Evolutionary conservation across 2,888 invertebrate genomes (phyloP), one percentile per base, ranked within the genome.

Genomic region (Papilio demoleus): DNA sequence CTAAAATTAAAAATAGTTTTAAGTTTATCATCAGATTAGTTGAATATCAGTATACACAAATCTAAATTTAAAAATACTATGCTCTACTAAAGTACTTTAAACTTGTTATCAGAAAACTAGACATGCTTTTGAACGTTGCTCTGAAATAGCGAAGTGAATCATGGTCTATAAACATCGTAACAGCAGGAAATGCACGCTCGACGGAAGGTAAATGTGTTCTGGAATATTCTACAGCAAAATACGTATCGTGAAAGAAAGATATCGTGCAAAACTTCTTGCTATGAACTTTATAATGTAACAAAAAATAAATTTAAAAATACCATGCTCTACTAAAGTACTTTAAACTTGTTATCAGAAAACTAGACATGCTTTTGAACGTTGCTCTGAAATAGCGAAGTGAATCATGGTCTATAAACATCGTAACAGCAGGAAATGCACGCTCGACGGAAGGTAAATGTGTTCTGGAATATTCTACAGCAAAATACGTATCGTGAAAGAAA

Each of bases 331-430:
- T 22, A 45, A 45, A 45, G 11, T 47, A 47, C 47, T 47, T 3
- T 8, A 9, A 31, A 31, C 27, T 27, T 34, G 63, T 50, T 63
- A 63, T 63, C 36, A 47, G 19, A 22, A 50, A 38, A 45, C 45
- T 27, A 62, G 27, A 45, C 45, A 47, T 63, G 63, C 63, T 53
- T 53, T 17, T 27, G 64, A n/a, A 38, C 38, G 24, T 60, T 24
- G 22, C 40, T 24, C 38, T 38, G 38, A 64, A 64, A 53, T 53
- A 53, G 22, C 17, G 40, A 9, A 34, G n/a, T 64, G 53, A 64
- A 38, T 64, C 62, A 63, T 31, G 36, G n/a, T 50, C 38, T 64
- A 64, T 64, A 64, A 64, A 64, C 64, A 53, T 64, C 64, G 50
- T 36, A 63, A 38, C n/a, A 53, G 38, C 64, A 64, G 63, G 36